A percentile compares a stretch with the other conserved stretches of the same genome.
Evolutionary conservation across 1,140 invertebrate genomes (phyloP).

Genomic region (Campodea augens): DNA sequence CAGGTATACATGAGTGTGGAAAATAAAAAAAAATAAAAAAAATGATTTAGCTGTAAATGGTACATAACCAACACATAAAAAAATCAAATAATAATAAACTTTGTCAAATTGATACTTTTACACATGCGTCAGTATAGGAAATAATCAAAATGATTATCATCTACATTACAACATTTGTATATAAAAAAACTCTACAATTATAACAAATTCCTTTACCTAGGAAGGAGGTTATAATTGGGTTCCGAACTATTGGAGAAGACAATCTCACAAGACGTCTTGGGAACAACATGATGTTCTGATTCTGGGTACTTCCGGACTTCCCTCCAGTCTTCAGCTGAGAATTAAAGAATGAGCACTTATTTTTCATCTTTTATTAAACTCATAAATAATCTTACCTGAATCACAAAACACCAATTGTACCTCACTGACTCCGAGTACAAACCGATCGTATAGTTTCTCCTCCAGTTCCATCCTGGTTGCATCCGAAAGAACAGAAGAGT

Average conservation of each 20-base stretch:
- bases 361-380: neutral
- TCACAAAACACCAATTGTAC: conserved; percentile 37
- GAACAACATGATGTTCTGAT: conserved; percentile 53
- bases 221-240: conserved; percentile 50
- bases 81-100: too few species aligned
- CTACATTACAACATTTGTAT: too few species aligned
- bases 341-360: conserved; percentile 4
- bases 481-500: conserved; percentile 41
- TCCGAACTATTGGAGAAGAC: conserved; percentile 55
- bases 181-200: too few species aligned
- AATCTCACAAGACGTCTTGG: conserved; percentile 44
- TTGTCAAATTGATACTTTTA: too few species aligned
- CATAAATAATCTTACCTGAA: conserved; percentile 20
- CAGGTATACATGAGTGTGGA: too few species aligned
- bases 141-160: too few species aligned
- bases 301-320: conserved; percentile 44
- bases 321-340: conserved; percentile 48
- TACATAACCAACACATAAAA: too few species aligned
- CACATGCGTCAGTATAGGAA: too few species aligned
- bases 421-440: conserved; percentile 45
- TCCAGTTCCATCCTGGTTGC: conserved; percentile 65
- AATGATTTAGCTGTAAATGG: too few species aligned
- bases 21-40: too few species aligned
- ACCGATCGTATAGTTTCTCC: conserved; percentile 56
- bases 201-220: too few species aligned